Evolutionary conservation across 1,140 invertebrate species (phyloP).

Genomic region (Lordiphosa clarofinis): DNA sequence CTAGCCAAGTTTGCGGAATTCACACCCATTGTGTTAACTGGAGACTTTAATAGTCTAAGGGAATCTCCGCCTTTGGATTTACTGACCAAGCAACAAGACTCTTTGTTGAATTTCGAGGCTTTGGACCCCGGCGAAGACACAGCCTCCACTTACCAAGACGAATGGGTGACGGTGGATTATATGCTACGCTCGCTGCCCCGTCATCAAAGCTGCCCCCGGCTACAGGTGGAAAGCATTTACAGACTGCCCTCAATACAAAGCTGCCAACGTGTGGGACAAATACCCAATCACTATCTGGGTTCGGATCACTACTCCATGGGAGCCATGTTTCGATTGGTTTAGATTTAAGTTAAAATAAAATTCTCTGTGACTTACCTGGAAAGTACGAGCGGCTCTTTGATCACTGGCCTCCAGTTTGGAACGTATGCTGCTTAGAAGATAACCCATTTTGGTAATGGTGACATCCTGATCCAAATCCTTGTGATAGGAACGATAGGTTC

Average conservation of each 20-base stretch:
- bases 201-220: constrained; percentile 24
- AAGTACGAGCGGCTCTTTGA: constrained; percentile 51
- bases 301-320: constrained; percentile 89
- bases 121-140: constrained; percentile 72
- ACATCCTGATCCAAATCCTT: constrained; percentile 72
- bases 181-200: constrained; percentile 83
- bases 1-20: constrained; percentile 86
- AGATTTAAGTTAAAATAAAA: constrained; percentile 12
- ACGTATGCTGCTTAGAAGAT: constrained; percentile 68
- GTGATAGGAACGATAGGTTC: constrained; percentile 69
- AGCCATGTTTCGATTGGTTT: constrained; percentile 51
- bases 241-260: constrained; percentile 83
- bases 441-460: constrained; percentile 66
- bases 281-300: constrained; percentile 87
- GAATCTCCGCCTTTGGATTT: constrained; percentile 84
- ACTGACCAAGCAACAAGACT: background rate
- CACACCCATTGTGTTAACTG: constrained; percentile 90
- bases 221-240: constrained; percentile 80
- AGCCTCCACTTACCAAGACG: constrained; percentile 87
- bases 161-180: constrained; percentile 91
- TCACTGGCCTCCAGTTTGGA: constrained; percentile 70
- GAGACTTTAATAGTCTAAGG: constrained; percentile 93
- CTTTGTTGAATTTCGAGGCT: constrained; percentile 38
- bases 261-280: constrained; percentile 81
- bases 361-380: constrained; percentile 69